Conservation (phyloP, 2,888 invertebrate species). For the Terebella lapidaria region DNA sequence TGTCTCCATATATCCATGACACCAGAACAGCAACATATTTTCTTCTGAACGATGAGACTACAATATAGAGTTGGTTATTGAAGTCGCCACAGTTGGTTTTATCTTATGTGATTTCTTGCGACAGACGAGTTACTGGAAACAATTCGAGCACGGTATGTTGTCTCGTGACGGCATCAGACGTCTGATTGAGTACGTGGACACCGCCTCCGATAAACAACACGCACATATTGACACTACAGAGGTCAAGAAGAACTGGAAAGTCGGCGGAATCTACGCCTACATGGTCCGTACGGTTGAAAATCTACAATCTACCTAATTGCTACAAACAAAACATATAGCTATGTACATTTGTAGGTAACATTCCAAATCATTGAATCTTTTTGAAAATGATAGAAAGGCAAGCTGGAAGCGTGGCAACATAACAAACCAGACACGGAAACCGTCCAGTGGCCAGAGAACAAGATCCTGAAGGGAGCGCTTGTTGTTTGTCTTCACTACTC, state of each 20-base stretch:
- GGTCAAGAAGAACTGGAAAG: constrained; percentile 40
- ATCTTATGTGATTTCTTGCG: no score
- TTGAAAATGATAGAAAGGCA: neutral
- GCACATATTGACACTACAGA: constrained; percentile 42
- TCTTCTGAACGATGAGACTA: no score
- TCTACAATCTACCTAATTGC: no score
- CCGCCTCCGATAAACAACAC: constrained; percentile 37
- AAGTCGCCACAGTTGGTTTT: no score
- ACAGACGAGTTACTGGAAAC: constrained; percentile 62
- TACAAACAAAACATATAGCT: neutral
- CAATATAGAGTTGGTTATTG: no score
- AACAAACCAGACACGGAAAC: neutral
- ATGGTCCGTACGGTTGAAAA: constrained; percentile 54
- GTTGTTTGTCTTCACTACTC: neutral
- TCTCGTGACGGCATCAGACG: constrained; percentile 60
- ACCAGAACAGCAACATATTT: no score
- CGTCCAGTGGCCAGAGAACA: neutral
- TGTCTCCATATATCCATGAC: no score
- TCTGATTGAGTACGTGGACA: constrained; percentile 55
- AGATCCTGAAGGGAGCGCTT: neutral
- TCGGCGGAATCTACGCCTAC: constrained; percentile 43
- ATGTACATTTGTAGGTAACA: no score
- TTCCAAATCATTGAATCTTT: no score
- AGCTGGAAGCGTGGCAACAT: neutral
- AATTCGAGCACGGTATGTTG: constrained; percentile 64